Evolutionary conservation across 2,888 invertebrate genomes (phyloP), one percentile per base, ranked within the genome.

Genomic region (Pseudanteris insignis): DNA sequence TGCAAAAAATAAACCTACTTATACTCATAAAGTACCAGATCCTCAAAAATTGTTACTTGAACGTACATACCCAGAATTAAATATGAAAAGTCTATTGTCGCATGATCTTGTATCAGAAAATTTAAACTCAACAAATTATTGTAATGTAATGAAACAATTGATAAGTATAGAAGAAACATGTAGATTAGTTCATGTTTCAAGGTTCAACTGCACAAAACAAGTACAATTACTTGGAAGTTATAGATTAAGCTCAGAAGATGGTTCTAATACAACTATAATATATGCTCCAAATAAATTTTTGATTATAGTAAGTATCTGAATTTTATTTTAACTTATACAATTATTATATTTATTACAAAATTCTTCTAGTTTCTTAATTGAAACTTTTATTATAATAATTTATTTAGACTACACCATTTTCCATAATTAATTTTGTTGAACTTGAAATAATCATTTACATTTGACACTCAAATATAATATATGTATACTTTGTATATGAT

Each of bases 101-200:
- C 10, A 41, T 3, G 59, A 51, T 18, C 28, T 59, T 0, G 37
- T 28, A 10, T 21, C 44, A n/a, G 26, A 47, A 5, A 9, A 25
- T 5, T 13, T 59, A 4, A 47, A 46, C 11, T 1, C 11, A 24
- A 53, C 6, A 40, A 53, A 41, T 38, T 59, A 59, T 14, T 36
- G 51, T 2, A 59, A 41, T 25, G 51, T 59, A 6, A 47, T 59
- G 59, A 59, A 59, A 6, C 59, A 59, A 24, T 6, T 59, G 10
- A 53, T 59, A 21, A 36, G 51, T 9, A 11, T 59, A 18, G 59
- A 59, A 30, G 59, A 59, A 46, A 46, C 30, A 5, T 58, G 58
- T 30, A 6, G 58, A 29, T 12, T 58, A 2, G 58, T 50, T n/a
- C 58, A 58, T 9, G 44, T 58, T 38, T 58, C 58, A 1, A 58